Percentiles rank a stretch among this genome's conserved stretches.
Evolutionary conservation across 2,797 vertebrate genomes (phyloP).

Genomic region (Oreochromis mossambicus): DNA sequence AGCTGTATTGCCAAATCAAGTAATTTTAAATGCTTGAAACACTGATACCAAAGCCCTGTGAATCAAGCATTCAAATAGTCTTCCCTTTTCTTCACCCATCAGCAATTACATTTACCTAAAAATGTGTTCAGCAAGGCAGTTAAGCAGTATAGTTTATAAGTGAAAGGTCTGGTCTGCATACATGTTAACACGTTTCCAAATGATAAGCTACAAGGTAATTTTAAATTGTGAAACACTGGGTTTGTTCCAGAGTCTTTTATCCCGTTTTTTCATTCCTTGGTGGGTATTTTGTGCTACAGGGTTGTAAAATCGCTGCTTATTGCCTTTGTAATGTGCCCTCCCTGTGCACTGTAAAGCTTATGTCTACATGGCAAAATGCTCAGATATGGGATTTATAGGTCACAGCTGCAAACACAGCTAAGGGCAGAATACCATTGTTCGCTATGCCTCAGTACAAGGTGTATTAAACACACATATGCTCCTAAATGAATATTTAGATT

Average conservation of each 20-base stretch:
- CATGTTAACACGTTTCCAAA: neutral
- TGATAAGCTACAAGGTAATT: neutral
- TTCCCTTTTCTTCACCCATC: neutral
- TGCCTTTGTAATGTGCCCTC: neutral
- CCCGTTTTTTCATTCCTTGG: neutral
- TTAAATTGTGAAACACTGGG: neutral
- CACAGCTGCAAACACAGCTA: constrained; percentile 60
- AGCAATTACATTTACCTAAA: neutral
- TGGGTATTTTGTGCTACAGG: neutral
- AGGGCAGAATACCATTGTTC: constrained; percentile 54
- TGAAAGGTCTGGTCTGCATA: neutral
- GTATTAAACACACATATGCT: constrained; percentile 69
- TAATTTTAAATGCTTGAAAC: neutral
- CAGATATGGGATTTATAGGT: constrained; percentile 65
- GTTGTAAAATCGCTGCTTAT: neutral
- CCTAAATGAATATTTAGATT: constrained; percentile 71
- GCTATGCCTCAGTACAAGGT: constrained; percentile 56
- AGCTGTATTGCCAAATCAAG: neutral
- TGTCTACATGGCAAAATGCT: constrained; percentile 28
- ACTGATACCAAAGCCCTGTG: neutral
- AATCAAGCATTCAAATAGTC: neutral
- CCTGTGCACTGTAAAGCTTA: constrained; percentile 23
- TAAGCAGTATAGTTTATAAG: neutral
- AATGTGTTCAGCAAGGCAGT: neutral
- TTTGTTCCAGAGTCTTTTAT: neutral